Evolutionary conservation across 2,113 vertebrate genomes (phyloP), one percentile per base, ranked within the genome.

Genomic region (Furnarius figulus): DNA sequence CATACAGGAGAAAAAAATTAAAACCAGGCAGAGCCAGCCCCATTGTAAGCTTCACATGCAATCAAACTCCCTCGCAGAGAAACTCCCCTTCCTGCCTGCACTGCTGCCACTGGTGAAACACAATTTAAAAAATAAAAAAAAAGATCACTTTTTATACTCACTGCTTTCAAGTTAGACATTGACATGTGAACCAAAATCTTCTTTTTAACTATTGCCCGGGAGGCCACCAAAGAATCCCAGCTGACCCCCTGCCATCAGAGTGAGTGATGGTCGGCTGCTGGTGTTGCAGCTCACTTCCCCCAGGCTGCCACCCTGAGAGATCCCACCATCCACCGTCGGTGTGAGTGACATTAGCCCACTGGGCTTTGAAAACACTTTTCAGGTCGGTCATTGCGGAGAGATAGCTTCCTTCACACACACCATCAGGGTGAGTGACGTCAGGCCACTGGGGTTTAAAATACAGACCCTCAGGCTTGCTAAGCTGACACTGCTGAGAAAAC

Each of bases 31-130:
- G 89, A 89, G 90, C 89, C 80, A 94, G 83, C 68, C 35, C 93
- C 95, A 97, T 95, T 97, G 97, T 95, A 96, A 97, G 86, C 97
- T 97, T 98, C 94, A 96, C 92, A 98, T 97, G 96, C 88, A 96
- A 95, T 97, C 77, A 72, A 95, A 96, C 2, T 12, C 91, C 87
- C 92, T 85, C 53, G 9, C 85, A 96, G 85, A 83, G 90, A 97
- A 96, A 97, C 90, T 95, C 95, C 85, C 52, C 81, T 94, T 97
- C 89, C 96, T 88, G 72, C 75, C 85, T 87, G 58, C 85, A 65
- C 52, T 86, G 90, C 89, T 95, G 90, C 77, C 93, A 90, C 81
- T 93, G 83, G 88, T 91, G 82, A 95, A 96, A 81, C 56, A 82
- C 85, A 94, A 94, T 96, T 97, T 63, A 73, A 86, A 93, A 93